Percentiles rank a stretch among this genome's conserved stretches.
phyloP scores from a whole-genome alignment of 53 echinoderm and acorn worm genomes.

The Echinometra lucunter region DNA sequence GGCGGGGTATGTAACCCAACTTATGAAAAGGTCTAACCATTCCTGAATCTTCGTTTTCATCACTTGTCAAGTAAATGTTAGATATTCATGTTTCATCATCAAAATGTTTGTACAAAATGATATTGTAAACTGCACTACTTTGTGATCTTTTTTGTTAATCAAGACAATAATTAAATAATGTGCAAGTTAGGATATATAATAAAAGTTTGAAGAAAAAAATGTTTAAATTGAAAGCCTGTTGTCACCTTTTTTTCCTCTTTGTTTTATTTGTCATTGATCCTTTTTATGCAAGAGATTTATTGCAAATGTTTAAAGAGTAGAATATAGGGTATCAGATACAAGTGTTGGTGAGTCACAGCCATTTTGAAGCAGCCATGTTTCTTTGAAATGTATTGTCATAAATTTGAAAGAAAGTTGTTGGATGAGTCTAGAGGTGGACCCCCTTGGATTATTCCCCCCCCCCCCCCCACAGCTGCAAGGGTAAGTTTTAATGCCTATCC shows the following conservation, averaged over 20 bases:
- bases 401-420: no score
- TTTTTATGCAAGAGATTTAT: no score
- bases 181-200: slow-evolving; percentile 34
- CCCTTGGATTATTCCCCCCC: no score
- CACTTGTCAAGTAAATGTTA: neutral
- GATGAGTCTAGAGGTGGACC: no score
- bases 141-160: neutral
- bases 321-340: no score
- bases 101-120: neutral
- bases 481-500: no score
- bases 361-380: no score
- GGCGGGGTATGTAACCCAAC: neutral
- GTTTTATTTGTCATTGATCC: neutral
- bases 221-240: neutral
- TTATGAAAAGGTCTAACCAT: neutral
- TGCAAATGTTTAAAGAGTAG: no score
- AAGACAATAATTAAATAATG: slow-evolving; percentile 11
- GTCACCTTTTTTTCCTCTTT: neutral
- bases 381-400: no score
- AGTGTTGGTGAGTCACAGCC: no score
- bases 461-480: no score
- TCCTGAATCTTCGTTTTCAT: neutral
- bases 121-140: slow-evolving; percentile 8
- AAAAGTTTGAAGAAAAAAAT: slow-evolving; percentile 23
- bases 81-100: neutral